Conservation (phyloP, 2,113 vertebrate species). For the Ageneiosus marmoratus region DNA sequence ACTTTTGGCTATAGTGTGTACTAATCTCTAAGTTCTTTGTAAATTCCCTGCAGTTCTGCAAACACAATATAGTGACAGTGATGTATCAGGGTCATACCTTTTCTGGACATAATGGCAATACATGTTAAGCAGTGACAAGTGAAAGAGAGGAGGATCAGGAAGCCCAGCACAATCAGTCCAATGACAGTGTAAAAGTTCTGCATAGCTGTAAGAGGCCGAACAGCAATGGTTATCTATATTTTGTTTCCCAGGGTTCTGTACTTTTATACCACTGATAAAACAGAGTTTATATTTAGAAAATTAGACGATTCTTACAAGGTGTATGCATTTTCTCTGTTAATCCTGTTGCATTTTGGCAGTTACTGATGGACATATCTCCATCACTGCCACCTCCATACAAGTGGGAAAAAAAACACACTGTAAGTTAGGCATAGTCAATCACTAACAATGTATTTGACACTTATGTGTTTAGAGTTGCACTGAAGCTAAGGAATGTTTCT, state of each 20-base stretch:
- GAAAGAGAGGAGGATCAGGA: slow-evolving; percentile 26
- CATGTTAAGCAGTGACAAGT: slow-evolving; percentile 3
- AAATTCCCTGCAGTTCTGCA: not conserved
- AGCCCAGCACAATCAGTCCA: not conserved
- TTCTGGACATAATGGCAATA: not conserved
- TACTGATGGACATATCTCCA: not conserved
- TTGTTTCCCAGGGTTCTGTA: not conserved
- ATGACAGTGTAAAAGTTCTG: not conserved
- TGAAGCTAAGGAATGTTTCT: not conserved
- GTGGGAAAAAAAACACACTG: not conserved
- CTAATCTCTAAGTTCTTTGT: not conserved
- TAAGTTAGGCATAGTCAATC: not conserved
- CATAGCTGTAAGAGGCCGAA: slow-evolving; percentile 13
- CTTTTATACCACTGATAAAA: not conserved
- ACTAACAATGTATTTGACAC: not conserved
- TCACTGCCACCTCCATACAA: not conserved
- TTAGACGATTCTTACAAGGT: slow-evolving; percentile 1
- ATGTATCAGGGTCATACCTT: not conserved
- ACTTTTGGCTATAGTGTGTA: not conserved
- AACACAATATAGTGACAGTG: not conserved
- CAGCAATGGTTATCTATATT: not conserved
- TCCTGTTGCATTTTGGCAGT: not conserved
- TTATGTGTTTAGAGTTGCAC: not conserved
- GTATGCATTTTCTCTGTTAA: not conserved
- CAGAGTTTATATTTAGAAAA: not conserved